Evolutionary conservation across 37 sponge, comb jelly and placozoan species (phyloP).

Genomic region (Oopsacas minuta): DNA sequence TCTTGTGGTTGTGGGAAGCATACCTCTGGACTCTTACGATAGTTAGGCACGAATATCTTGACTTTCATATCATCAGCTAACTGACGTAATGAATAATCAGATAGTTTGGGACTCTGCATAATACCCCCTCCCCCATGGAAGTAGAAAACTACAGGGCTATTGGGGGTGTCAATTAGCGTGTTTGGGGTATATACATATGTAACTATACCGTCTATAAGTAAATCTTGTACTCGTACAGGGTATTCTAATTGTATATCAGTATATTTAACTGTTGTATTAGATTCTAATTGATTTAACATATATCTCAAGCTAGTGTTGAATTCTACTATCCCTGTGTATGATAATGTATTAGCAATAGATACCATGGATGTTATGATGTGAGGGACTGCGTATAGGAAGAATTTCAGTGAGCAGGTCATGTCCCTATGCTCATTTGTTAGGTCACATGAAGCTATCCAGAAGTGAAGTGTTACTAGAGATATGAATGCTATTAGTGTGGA

Average conservation of each 20-base stretch:
- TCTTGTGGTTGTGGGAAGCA: not conserved
- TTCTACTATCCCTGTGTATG: not conserved
- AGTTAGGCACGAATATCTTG: not conserved
- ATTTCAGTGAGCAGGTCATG: not conserved
- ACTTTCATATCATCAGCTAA: not conserved
- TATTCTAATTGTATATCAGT: not conserved
- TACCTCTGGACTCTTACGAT: not conserved
- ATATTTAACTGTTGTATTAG: not conserved
- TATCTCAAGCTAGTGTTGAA: not conserved
- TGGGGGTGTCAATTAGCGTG: not conserved
- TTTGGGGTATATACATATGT: not conserved
- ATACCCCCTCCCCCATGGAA: slow-evolving; percentile 6
- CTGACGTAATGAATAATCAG: not conserved
- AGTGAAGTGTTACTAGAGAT: too few species aligned
- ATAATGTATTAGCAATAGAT: not conserved
- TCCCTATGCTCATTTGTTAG: not conserved
- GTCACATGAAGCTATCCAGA: not conserved
- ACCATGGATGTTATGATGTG: not conserved
- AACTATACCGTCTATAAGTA: not conserved
- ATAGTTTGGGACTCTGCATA: slow-evolving; percentile 2
- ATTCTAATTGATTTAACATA: not conserved
- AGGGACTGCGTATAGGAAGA: not conserved
- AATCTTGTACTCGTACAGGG: not conserved
- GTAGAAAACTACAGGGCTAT: not conserved
- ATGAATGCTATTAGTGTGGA: too few species aligned